Evolutionary conservation across 2,888 invertebrate species (phyloP).

Genomic region (Eudasyphora cyanicolor): DNA sequence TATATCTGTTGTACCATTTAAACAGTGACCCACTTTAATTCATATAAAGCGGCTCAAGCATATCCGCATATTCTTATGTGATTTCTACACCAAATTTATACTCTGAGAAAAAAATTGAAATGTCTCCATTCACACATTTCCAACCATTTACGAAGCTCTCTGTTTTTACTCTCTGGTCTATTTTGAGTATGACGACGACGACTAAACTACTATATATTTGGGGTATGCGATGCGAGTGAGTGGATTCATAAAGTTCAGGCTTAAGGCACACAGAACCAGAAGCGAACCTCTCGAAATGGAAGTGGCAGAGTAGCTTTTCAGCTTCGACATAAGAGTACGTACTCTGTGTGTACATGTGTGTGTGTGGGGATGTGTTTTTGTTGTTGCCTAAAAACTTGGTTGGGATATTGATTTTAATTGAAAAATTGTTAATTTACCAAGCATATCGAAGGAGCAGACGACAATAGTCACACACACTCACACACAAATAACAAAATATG

Average conservation of each 20-base stretch:
- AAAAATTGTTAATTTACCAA: conserved; percentile 80
- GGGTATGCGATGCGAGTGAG: neutral
- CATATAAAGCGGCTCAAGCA: too few relatives aligned
- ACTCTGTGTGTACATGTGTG: neutral
- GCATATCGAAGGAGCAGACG: neutral
- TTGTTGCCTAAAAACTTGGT: conserved; percentile 60
- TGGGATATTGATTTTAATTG: conserved; percentile 79
- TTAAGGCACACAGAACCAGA: too few relatives aligned
- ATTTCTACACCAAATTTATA: neutral
- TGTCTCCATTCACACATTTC: neutral
- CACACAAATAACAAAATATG: neutral
- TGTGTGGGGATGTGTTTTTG: neutral
- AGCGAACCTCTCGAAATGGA: conserved; percentile 46
- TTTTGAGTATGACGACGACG: too few relatives aligned
- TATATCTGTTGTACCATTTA: too few relatives aligned
- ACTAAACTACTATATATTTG: too few relatives aligned
- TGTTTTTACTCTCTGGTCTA: too few relatives aligned
- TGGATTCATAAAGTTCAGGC: conserved; percentile 21
- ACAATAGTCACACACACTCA: neutral
- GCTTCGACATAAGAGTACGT: conserved; percentile 8
- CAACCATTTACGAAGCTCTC: neutral
- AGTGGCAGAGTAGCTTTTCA: conserved; percentile 46
- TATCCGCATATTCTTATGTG: neutral
- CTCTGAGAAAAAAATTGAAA: neutral
- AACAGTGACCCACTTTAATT: too few relatives aligned